A percentile compares a stretch with the other conserved stretches of the same genome.
Evolutionary conservation across 1,140 invertebrate species (phyloP).

Genomic region (Oscheius sp.): DNA sequence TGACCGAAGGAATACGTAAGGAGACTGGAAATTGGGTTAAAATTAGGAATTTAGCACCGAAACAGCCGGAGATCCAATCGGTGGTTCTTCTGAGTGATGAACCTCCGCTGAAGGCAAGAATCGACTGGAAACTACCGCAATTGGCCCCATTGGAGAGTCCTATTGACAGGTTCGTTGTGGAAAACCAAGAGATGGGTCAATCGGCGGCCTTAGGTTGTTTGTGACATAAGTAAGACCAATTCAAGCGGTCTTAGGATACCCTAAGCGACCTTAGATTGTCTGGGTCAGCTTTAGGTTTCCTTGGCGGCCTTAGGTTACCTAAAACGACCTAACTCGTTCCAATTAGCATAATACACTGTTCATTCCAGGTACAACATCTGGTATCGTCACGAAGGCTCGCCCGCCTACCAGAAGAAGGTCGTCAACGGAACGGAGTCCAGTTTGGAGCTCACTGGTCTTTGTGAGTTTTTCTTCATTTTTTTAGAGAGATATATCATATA

Average conservation of each 20-base stretch:
- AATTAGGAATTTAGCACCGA: slow-evolving; percentile 47
- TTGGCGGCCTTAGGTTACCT: too few species aligned
- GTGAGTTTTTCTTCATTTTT: slow-evolving; percentile 37
- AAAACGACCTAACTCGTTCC: too few species aligned
- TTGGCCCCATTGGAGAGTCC: slow-evolving; percentile 25
- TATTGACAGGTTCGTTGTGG: slow-evolving; percentile 22
- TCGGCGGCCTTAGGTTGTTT: too few species aligned
- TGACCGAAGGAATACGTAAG: slow-evolving; percentile 59
- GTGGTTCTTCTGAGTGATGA: slow-evolving; percentile 49
- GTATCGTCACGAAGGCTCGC: slow-evolving; percentile 46
- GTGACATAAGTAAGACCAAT: too few species aligned
- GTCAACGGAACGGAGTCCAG: slow-evolving; percentile 41
- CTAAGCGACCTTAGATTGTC: too few species aligned
- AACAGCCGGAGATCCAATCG: slow-evolving; percentile 52
- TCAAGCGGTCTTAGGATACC: too few species aligned
- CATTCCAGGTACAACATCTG: slow-evolving; percentile 47
- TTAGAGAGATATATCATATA: not conserved
- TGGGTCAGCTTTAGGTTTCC: too few species aligned
- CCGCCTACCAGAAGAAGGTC: slow-evolving; percentile 35
- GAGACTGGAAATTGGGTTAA: slow-evolving; percentile 5
- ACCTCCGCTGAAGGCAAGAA: slow-evolving; percentile 47
- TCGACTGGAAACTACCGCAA: slow-evolving; percentile 54
- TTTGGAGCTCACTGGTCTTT: slow-evolving; percentile 48
- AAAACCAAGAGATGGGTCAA: slow-evolving; percentile 42
- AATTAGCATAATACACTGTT: too few species aligned